Base-by-base conservation (phyloP, 2,113 vertebrate genomes). In the Chaetorhynchus papuensis region DNA sequence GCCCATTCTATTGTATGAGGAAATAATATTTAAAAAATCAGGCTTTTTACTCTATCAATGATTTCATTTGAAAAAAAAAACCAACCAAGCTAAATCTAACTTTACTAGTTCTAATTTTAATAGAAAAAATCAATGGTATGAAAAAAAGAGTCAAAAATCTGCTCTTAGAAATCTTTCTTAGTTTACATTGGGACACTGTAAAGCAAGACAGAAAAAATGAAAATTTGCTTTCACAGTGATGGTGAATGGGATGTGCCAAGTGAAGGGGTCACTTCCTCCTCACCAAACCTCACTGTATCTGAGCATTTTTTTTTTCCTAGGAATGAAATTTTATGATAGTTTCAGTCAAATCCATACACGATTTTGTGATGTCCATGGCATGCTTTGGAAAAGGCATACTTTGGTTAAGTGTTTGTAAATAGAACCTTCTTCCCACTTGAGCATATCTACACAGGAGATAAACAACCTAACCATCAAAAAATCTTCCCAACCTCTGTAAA, bases 1-100 rank as follows among this genome's bases (percentile, higher is more conserved):
- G 7, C 15, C n/a, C 35, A 56, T 31, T 76, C 3, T 33, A 18
- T 37, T 33, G 3, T 53, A 30, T n/a, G 26, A 64, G 22, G 2
- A 24, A 83, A 89, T 69, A n/a, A 50, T 45, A 64, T 8, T 11
- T 2, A 12, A 72, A 65, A 44, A 41, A 52, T 9, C 9, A 61
- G 41, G 0, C 2, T 39, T 83, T 80, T 56, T 44, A 30, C 1
- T 21, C 33, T 72, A 56, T 8, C 6, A 35, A 8, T 26, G 1
- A 33, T 8, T 75, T 61, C 1, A 74, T 59, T 37, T 63, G 7
- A 22, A 71, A 41, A 22, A 64, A 39, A 50, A 28, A 39, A 39
- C 39, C 10, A 63, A 12, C 0, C 1, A 30, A 77, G 2, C 7
- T 61, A 76, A 57, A 44, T n/a, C 5, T 44, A 49, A 50, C 8